These are phyloP conservation scores for Henicopernis longicauda DNA, from an alignment of 2,113 vertebrate species.

Conservation along the genomic window DNA sequence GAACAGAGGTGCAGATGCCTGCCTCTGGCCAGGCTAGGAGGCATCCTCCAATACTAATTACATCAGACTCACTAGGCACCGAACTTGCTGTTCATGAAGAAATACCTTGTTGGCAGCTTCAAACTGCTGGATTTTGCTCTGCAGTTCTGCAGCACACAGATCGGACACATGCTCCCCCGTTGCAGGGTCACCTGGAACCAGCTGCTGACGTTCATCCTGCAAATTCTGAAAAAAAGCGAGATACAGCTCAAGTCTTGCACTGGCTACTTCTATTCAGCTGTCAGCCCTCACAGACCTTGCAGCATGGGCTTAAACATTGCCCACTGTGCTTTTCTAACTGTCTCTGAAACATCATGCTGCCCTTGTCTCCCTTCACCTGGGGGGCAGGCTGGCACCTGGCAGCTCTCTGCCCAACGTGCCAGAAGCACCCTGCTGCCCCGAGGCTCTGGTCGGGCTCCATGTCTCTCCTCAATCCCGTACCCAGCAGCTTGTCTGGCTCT, in stretches of 20 bases:
- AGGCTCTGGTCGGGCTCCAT: neutral
- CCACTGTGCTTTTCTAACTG: neutral
- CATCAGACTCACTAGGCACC: neutral
- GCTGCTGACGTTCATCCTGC: slow-evolving; percentile 47
- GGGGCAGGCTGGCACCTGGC: neutral
- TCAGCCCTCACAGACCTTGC: neutral
- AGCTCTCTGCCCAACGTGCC: neutral
- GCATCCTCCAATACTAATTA: neutral
- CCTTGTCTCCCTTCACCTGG: rapidly evolving
- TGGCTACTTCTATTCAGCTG: neutral
- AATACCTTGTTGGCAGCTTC: slow-evolving; percentile 84
- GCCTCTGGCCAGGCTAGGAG: neutral
- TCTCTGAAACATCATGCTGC: neutral
- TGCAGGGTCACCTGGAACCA: slow-evolving; percentile 52
- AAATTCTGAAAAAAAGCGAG: neutral
- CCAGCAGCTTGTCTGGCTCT: neutral
- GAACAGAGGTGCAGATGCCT: neutral
- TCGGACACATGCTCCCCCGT: slow-evolving; percentile 60
- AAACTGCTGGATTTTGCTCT: slow-evolving; percentile 78
- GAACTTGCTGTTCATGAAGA: neutral
- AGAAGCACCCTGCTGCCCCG: rapidly evolving
- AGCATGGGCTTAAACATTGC: neutral
- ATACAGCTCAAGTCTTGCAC: neutral
- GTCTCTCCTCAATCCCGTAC: neutral
- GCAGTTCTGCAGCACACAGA: slow-evolving; percentile 73